Conservation (phyloP, 2,888 invertebrate genomes). For the Beris morrisii region DNA sequence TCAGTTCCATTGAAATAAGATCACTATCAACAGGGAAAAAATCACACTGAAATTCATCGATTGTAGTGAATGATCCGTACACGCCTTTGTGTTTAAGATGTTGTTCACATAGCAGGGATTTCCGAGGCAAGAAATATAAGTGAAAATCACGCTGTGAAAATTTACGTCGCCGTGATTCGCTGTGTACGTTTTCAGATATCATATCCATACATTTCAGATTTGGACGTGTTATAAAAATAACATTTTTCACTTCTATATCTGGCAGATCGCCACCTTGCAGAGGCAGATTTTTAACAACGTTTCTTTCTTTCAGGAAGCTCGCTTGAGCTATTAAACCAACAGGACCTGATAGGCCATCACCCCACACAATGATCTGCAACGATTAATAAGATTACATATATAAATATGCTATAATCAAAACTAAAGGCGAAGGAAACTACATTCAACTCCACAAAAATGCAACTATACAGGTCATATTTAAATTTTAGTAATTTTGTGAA, state of each 20-base stretch:
- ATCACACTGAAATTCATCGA: constrained; percentile 85
- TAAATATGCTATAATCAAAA: not conserved
- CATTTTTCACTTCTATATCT: constrained; percentile 73
- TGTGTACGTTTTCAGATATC: constrained; percentile 73
- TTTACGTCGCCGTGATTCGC: constrained; percentile 41
- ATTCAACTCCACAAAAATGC: too few species aligned
- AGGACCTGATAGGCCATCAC: constrained; percentile 83
- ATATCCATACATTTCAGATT: constrained; percentile 80
- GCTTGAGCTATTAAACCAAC: constrained; percentile 84
- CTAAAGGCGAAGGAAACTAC: not conserved
- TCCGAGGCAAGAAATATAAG: constrained; percentile 85
- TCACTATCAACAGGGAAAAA: constrained; percentile 91
- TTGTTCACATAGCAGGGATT: constrained; percentile 84
- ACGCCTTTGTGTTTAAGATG: constrained; percentile 83
- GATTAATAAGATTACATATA: not conserved
- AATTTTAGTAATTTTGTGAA: too few species aligned
- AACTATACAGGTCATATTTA: too few species aligned
- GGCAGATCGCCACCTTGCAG: constrained; percentile 70
- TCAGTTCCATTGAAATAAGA: constrained; percentile 88
- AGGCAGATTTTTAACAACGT: constrained; percentile 73
- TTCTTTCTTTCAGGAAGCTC: constrained; percentile 75
- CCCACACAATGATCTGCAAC: constrained; percentile 77
- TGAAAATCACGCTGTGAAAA: constrained; percentile 72
- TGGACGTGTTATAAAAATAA: constrained; percentile 87
- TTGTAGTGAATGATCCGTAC: constrained; percentile 70